These are phyloP conservation scores for Lasioglossum oenotherae DNA, from an alignment of 2,888 invertebrate species.

Conservation along the genomic window DNA sequence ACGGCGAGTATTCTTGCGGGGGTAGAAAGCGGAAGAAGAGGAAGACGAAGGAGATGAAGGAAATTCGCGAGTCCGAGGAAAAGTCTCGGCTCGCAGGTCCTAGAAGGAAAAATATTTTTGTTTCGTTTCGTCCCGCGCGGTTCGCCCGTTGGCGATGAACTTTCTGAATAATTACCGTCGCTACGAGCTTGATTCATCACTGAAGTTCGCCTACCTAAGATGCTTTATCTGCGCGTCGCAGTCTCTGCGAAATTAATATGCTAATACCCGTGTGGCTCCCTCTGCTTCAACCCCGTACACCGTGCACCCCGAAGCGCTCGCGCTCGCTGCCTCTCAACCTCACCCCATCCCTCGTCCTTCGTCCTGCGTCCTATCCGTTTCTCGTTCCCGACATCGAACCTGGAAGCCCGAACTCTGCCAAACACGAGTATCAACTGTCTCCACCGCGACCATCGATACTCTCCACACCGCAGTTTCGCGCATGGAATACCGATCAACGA, in stretches of 20 bases:
- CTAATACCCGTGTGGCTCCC: conserved; percentile 78
- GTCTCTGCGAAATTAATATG: conserved; percentile 83
- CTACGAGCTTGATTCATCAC: conserved; percentile 84
- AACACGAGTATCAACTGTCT: conserved; percentile 19
- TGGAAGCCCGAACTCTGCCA: conserved; percentile 30
- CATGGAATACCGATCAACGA: conserved; percentile 2
- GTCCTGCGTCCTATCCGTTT: neutral
- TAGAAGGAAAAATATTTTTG: conserved; percentile 82
- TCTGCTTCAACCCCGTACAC: conserved; percentile 58
- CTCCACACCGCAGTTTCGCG: neutral
- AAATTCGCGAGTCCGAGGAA: conserved; percentile 28
- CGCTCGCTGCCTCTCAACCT: neutral
- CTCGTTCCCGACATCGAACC: conserved; percentile 27
- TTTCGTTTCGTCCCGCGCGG: conserved; percentile 69
- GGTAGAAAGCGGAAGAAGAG: neutral
- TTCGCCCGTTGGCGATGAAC: conserved; percentile 75
- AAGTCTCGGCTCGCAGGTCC: conserved; percentile 58
- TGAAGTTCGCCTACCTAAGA: conserved; percentile 83
- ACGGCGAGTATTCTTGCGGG: neutral
- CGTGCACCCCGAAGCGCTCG: conserved; percentile 31
- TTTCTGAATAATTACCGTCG: conserved; percentile 82
- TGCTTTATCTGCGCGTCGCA: conserved; percentile 84
- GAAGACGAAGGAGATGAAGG: conserved; percentile 18
- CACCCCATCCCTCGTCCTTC: neutral
- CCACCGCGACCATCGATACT: conserved; percentile 11